These are phyloP conservation scores for Neocrepidodera transversa DNA, from an alignment of 2,888 invertebrate genomes.

Conservation along the genomic window DNA sequence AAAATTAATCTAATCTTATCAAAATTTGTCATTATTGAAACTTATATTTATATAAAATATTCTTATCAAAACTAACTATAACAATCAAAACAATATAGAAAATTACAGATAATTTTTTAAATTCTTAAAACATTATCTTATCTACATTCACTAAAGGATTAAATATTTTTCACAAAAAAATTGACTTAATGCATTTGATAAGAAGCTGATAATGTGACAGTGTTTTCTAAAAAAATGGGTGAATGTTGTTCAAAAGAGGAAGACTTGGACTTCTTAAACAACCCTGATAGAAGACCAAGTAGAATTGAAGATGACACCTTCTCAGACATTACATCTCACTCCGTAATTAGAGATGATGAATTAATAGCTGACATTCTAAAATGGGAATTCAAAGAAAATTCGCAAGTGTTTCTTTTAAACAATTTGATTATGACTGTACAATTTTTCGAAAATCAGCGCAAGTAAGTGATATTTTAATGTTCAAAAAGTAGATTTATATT, in stretches of 20 bases:
- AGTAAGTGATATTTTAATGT: conserved; percentile 39
- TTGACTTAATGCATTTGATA: too few species aligned
- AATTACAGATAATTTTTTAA: too few species aligned
- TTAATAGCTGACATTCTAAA: conserved; percentile 66
- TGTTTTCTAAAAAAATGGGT: conserved; percentile 15
- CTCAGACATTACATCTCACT: conserved; percentile 19
- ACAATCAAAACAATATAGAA: too few species aligned
- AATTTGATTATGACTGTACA: conserved; percentile 78
- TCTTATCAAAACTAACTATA: too few species aligned
- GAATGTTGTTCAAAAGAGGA: conserved; percentile 22
- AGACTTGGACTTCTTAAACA: background rate
- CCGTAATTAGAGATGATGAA: conserved; percentile 60
- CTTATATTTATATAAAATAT: too few species aligned
- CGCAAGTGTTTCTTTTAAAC: conserved; percentile 76
- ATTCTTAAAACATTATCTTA: too few species aligned
- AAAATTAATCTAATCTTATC: too few species aligned
- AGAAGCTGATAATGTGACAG: background rate
- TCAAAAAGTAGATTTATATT: background rate
- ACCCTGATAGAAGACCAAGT: background rate
- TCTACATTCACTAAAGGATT: too few species aligned
- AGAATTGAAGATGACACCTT: background rate
- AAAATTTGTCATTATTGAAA: too few species aligned
- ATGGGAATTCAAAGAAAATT: conserved; percentile 67
- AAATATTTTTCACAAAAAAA: too few species aligned
- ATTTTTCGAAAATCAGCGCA: conserved; percentile 65